A percentile compares a stretch with the other conserved stretches of the same genome.
Conservation (phyloP, 2,113 vertebrate species). For the Varanus salvator region DNA sequence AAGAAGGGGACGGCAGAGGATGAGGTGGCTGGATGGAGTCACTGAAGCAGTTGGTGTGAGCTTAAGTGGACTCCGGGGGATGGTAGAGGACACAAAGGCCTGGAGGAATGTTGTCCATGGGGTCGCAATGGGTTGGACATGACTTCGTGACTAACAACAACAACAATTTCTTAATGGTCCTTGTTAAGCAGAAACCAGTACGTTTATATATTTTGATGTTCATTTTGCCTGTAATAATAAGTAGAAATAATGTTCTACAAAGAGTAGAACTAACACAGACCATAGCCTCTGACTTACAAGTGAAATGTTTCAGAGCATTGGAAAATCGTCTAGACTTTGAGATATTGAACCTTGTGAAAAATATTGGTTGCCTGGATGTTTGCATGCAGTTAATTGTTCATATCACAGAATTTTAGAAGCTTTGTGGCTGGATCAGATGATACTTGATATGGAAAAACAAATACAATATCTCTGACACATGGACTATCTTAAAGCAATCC, state of each 20-base stretch:
- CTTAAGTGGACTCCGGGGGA: too few species aligned
- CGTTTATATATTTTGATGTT: background rate
- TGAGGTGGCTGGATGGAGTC: too few species aligned
- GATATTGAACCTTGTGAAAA: background rate
- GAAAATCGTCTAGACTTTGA: background rate
- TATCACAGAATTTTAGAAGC: background rate
- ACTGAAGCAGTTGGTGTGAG: too few species aligned
- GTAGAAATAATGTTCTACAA: background rate
- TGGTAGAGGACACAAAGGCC: too few species aligned
- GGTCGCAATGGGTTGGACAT: too few species aligned
- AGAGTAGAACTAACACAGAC: background rate
- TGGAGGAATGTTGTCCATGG: too few species aligned
- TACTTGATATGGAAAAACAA: background rate
- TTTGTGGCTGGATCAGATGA: background rate
- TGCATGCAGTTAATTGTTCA: background rate
- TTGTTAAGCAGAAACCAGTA: background rate
- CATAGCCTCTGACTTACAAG: background rate
- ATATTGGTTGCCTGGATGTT: background rate
- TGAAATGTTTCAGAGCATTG: background rate
- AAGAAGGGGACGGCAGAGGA: too few species aligned
- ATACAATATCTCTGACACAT: background rate
- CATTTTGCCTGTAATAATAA: background rate
- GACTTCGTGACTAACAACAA: too few species aligned
- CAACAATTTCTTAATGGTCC: too few species aligned
- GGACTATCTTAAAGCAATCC: background rate